These are phyloP conservation scores for Thereva unica DNA, from an alignment of 2,888 invertebrate species.

Conservation along the genomic window DNA sequence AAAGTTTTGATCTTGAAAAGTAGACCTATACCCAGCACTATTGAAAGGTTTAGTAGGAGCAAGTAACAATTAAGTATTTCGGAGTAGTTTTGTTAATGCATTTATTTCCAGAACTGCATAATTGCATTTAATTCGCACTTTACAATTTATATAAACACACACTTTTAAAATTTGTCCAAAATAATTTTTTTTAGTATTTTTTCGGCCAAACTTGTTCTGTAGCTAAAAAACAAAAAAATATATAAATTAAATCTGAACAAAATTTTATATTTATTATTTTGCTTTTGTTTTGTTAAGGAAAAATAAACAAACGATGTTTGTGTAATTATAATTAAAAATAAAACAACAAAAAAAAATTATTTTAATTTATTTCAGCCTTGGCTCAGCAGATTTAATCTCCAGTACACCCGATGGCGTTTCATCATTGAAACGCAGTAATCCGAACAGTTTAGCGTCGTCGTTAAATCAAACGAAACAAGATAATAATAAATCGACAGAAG, in stretches of 20 bases:
- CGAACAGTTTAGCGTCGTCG: constrained; percentile 46
- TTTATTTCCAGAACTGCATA: no score
- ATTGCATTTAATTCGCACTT: no score
- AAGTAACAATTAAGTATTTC: no score
- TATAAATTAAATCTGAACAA: neutral
- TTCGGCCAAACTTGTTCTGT: constrained; percentile 42
- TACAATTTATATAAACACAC: constrained; percentile 15
- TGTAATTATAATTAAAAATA: no score
- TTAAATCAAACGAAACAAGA: constrained; percentile 47
- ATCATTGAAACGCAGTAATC: constrained; percentile 46
- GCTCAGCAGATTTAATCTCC: constrained; percentile 52
- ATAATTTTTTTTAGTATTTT: constrained; percentile 17
- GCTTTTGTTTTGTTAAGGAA: neutral
- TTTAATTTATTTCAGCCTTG: constrained; percentile 46
- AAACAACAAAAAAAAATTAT: no score
- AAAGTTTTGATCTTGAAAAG: no score
- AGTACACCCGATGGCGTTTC: constrained; percentile 53
- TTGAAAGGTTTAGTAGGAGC: no score
- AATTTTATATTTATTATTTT: neutral
- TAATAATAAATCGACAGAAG: constrained; percentile 31
- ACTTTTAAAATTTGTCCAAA: constrained; percentile 40
- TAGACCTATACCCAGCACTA: no score
- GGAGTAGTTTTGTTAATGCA: no score
- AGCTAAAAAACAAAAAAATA: constrained; percentile 31
- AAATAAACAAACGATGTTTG: no score